Conservation (phyloP, 2,797 vertebrate genomes). For the Lophius americanus region DNA sequence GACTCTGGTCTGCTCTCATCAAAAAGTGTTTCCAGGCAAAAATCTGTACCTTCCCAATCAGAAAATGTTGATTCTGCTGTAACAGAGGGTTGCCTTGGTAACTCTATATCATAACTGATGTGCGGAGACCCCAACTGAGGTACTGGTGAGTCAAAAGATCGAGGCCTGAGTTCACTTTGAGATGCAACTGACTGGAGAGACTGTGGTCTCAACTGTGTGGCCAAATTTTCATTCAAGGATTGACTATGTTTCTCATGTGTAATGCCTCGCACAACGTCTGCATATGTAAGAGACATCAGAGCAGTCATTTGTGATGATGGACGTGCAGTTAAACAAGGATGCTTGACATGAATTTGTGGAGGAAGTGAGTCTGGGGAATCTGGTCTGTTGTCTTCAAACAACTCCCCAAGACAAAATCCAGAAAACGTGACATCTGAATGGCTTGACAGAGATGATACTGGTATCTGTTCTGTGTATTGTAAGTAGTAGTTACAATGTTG, state of each 20-base stretch:
- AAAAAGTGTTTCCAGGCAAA: too few relatives aligned
- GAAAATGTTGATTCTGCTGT: too few relatives aligned
- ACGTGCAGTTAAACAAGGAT: too few relatives aligned
- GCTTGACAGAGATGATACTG: background rate
- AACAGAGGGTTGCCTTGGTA: too few relatives aligned
- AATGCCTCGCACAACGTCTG: background rate
- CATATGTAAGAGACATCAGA: background rate
- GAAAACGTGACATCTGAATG: constrained; percentile 26
- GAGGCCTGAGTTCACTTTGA: too few relatives aligned
- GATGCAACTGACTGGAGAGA: too few relatives aligned
- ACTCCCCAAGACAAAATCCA: background rate
- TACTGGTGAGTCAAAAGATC: too few relatives aligned
- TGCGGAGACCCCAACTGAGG: too few relatives aligned
- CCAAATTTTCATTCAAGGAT: background rate
- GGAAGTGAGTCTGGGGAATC: constrained; percentile 8
- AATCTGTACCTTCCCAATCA: too few relatives aligned
- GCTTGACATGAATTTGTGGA: background rate
- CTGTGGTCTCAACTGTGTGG: background rate
- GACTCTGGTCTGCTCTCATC: too few relatives aligned
- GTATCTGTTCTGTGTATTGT: background rate
- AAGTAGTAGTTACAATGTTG: constrained; percentile 9
- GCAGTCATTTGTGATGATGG: background rate
- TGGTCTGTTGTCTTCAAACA: background rate
- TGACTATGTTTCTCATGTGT: background rate
- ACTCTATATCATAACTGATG: too few relatives aligned